Evolutionary conservation across 2,888 invertebrate species (phyloP).

Genomic region (Microchrysa polita): DNA sequence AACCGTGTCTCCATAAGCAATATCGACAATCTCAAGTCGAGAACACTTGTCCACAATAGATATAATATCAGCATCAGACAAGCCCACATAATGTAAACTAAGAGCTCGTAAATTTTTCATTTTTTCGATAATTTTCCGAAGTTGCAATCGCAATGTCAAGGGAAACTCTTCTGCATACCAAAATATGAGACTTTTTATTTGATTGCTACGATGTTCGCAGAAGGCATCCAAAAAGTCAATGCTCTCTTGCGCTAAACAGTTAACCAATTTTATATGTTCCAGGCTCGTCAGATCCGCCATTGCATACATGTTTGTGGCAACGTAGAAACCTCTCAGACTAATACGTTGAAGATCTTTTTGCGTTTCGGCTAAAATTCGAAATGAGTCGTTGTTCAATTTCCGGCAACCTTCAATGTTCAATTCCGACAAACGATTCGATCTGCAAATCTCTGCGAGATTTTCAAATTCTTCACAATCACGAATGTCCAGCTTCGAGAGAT

Average conservation of each 20-base stretch:
- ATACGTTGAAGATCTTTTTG: neutral
- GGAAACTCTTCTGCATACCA: neutral
- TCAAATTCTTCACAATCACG: neutral
- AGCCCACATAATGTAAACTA: neutral
- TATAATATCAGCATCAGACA: neutral
- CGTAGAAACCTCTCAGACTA: neutral
- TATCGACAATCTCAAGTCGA: slow-evolving; percentile 1
- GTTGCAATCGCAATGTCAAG: neutral
- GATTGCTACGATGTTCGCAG: neutral
- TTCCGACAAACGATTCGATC: neutral
- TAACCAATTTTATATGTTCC: neutral
- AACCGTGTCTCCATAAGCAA: neutral
- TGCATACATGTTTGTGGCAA: neutral
- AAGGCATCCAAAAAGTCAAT: neutral
- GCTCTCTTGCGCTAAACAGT: neutral
- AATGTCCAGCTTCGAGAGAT: neutral
- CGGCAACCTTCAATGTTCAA: neutral
- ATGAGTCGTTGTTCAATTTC: neutral
- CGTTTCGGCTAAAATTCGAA: slow-evolving; percentile 8
- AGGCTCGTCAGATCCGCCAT: neutral
- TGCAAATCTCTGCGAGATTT: neutral
- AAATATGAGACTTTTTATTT: neutral
- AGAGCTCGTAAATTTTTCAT: slow-evolving; percentile 7
- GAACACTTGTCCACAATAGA: neutral
- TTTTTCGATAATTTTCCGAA: neutral